phyloP scores from a whole-genome alignment of 2,888 invertebrate genomes.

The Coenonympha glycerion region DNA sequence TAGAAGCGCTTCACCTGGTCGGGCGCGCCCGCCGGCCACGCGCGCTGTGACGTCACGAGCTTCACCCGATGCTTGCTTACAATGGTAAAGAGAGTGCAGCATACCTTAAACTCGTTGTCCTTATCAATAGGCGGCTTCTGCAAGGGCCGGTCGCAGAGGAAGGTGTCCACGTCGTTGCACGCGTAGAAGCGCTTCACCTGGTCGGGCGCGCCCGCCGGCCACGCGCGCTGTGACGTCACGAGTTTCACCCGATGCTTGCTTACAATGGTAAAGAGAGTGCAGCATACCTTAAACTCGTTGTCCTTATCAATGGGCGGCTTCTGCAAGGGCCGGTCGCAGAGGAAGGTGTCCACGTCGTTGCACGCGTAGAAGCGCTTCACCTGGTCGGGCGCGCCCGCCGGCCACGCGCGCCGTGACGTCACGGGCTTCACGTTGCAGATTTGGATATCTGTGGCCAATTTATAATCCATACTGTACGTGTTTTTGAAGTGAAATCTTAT shows the following conservation, averaged over 20 bases:
- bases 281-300: slow-evolving; percentile 91
- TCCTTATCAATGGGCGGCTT: slow-evolving; percentile 93
- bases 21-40: slow-evolving; percentile 82
- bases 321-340: slow-evolving; percentile 91
- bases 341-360: slow-evolving; percentile 92
- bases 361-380: slow-evolving; percentile 92
- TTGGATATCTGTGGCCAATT: slow-evolving; percentile 82
- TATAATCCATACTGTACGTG: no score
- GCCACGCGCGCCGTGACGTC: slow-evolving; percentile 79
- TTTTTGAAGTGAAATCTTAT: no score
- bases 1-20: slow-evolving; percentile 93
- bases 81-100: no score
- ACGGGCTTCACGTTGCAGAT: slow-evolving; percentile 96
- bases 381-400: slow-evolving; percentile 86
- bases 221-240: slow-evolving; percentile 81
- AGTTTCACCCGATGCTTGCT: no score
- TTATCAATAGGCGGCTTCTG: slow-evolving; percentile 93
- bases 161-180: slow-evolving; percentile 91
- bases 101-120: slow-evolving; percentile 95
- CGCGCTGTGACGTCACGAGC: slow-evolving; percentile 84
- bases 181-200: slow-evolving; percentile 92
- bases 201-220: slow-evolving; percentile 85
- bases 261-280: no score
- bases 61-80: no score
- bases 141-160: slow-evolving; percentile 92